phyloP scores from a whole-genome alignment of 2,888 invertebrate species.

The Smittia aterrima region DNA sequence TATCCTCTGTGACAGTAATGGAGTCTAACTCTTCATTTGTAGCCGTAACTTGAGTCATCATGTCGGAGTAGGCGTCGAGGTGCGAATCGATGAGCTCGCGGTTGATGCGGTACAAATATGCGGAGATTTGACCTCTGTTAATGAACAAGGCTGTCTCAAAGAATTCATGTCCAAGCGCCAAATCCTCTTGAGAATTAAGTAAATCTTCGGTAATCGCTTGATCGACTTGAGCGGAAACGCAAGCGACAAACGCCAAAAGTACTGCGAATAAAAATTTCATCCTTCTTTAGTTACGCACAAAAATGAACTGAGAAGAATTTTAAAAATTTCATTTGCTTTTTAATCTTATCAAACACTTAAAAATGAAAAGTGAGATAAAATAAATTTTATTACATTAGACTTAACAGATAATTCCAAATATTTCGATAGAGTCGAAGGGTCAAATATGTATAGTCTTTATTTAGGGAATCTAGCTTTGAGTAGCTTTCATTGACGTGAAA shows the following conservation, averaged over 20 bases:
- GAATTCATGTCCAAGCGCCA: neutral
- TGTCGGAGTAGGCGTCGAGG: neutral
- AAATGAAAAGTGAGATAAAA: too few relatives aligned
- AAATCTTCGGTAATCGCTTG: neutral
- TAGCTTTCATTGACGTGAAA: too few relatives aligned
- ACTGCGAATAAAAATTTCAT: neutral
- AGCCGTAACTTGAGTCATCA: neutral
- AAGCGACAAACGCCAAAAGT: neutral
- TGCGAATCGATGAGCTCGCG: slow-evolving; percentile 1
- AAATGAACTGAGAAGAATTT: neutral
- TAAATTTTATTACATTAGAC: too few relatives aligned
- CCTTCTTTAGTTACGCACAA: neutral
- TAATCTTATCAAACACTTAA: neutral
- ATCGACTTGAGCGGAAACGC: neutral
- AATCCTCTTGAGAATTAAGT: neutral
- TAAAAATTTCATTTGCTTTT: neutral
- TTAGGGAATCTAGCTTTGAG: too few relatives aligned
- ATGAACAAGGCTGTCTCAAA: neutral
- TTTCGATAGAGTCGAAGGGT: too few relatives aligned
- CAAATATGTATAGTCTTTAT: too few relatives aligned
- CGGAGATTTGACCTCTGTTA: neutral
- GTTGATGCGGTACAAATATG: neutral
- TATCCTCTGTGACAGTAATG: neutral
- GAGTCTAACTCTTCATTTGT: neutral
- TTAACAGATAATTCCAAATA: too few relatives aligned